Evolutionary conservation across 1,140 invertebrate genomes (phyloP), one percentile per base, ranked within the genome.

Genomic region (Harpegnathos saltator): DNA sequence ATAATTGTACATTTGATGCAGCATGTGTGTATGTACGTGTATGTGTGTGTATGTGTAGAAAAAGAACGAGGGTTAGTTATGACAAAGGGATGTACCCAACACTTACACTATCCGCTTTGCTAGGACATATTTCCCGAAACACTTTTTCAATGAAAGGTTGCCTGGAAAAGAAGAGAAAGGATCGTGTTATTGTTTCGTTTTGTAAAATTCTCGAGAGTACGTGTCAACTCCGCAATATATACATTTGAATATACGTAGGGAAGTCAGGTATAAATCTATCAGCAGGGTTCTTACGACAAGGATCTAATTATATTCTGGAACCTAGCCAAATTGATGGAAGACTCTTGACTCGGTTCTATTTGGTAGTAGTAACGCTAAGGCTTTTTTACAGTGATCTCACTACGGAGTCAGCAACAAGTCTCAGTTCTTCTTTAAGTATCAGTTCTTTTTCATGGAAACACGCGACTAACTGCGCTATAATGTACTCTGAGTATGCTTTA

Each of bases 111-210:
- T 96, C 94, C 72, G 94, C 95, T 94, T 93, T 93, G 89, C 95
- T 94, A 83, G 96, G 96, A 94, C 96, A 96, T 86, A 96, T 90
- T 94, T 95, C 93, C 92, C 94, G 95, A 94, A 95, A 96, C 90
- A 96, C 94, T 91, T 94, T 92, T 93, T 95, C 95, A 83, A 96
- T 96, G 84, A 96, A 95, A 87, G 94, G 91, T 93, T 95, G 94
- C 91, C 96, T 96, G 93, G 58, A 94, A 94, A 92, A 91, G 83
- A 90, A 89, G 89, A 69, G 63, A 86, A 1, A 81, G 81, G 48
- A 66, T 63, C 73, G 15, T 71, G 1, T 66, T 11, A 24, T 56
- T 0, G 24, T 78, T 50, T 63, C 15, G 68, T 54, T 71, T 68
- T 65, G 72, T 24, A 12, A 72, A 73, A 83, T 73, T 14, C 54